Percentiles rank a stretch among this genome's conserved stretches.
Conservation (phyloP, 2,113 vertebrate species). For the Puma concolor region DNA sequence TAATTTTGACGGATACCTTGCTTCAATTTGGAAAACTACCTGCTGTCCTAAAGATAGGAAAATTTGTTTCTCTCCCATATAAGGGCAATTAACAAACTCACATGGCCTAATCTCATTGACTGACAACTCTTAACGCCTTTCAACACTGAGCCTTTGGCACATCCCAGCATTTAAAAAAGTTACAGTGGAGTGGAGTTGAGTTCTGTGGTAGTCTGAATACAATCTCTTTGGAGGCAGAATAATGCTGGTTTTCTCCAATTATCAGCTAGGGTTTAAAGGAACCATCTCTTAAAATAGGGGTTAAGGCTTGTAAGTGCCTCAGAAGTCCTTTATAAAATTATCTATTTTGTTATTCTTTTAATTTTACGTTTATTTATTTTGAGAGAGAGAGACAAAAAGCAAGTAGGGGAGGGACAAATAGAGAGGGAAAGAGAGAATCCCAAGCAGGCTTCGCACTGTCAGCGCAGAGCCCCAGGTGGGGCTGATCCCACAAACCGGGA, state of each 20-base stretch:
- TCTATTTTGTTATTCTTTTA: too few relatives aligned
- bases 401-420: too few relatives aligned
- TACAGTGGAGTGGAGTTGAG: background rate
- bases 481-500: too few relatives aligned
- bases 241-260: background rate
- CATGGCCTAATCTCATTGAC: background rate
- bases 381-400: too few relatives aligned
- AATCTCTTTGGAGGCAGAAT: background rate
- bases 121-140: background rate
- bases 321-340: background rate
- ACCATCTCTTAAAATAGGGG: background rate
- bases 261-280: background rate
- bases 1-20: background rate
- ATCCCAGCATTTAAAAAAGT: background rate
- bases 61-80: background rate
- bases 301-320: background rate
- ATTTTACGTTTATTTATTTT: too few relatives aligned
- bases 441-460: too few relatives aligned
- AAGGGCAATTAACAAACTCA: background rate
- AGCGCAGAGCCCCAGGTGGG: too few relatives aligned
- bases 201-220: background rate
- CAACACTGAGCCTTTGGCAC: too few relatives aligned
- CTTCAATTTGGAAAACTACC: background rate
- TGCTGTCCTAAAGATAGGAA: background rate
- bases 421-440: too few relatives aligned